Base-by-base conservation (phyloP, 2,888 invertebrate species). In the Abrostola tripartita region DNA sequence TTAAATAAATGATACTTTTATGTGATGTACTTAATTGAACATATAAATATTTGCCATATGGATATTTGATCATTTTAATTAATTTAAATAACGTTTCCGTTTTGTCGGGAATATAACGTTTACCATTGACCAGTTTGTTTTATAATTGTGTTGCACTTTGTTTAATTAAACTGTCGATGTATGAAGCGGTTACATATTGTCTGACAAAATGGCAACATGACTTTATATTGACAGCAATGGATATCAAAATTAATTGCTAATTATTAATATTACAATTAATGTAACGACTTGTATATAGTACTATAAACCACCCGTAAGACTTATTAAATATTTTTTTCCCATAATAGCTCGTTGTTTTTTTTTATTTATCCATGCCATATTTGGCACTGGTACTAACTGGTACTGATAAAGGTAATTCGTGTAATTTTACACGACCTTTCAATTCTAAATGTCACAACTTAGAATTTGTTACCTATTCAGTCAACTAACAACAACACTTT, bases 291-390 rank as follows among this genome's bases (percentile, higher is more conserved):
- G 79, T 78, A 78, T 61, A 78, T 78, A 78, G 55, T 79, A 78
- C 49, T 69, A 58, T 78, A 72, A 78, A 76, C 65, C 69, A 69
- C 62, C 64, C 65, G 76, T 78, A 78, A 78, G 78, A 78, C 79
- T 78, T 79, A 79, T 79, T 71, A 76, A 79, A 78, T 69, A 70
- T 66, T 67, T 79, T 74, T 78, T 78, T 79, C 76, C 79, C 79
- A 79, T 68, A 76, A 68, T 65, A 58, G 6, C 14, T 35, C 6
- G 12, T 52, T 66, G 64, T 65, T 65, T 53, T 54, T 37, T 14
- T 37, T 61, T 37, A 10, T 47, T 55, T 54, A 36, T 8, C 14
- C 12, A 2, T 6, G 4, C 8, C 10, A 11, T 37, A 9, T 14
- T n/a, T 8, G 5, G 5, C 8, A 38, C 14, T n/a, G n/a, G n/a